These are phyloP conservation scores for Prolemur simus DNA, from an alignment of 2,113 vertebrate species.

Conservation along the genomic window DNA sequence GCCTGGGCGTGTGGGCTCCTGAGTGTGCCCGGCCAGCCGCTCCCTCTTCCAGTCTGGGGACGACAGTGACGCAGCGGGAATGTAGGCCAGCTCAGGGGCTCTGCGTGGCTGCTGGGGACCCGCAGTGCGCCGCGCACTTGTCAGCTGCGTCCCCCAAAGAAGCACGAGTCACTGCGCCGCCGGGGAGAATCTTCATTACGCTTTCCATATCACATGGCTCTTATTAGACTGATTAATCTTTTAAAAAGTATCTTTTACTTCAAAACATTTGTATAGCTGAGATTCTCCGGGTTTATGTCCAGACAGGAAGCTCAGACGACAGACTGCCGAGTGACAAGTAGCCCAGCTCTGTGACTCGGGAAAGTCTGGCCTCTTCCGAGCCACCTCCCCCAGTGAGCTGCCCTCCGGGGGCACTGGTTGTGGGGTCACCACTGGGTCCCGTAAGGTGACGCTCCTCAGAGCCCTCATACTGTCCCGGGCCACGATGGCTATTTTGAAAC, in stretches of 20 bases:
- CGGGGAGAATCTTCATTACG: rapidly evolving
- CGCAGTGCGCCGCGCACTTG: rapidly evolving
- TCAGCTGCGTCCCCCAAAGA: background rate
- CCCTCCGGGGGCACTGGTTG: no score
- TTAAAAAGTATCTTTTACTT: background rate
- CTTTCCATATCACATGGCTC: rapidly evolving
- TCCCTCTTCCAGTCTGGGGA: background rate
- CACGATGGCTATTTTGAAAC: background rate
- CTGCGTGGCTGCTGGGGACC: background rate
- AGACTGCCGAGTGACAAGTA: background rate
- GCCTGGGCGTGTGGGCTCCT: background rate
- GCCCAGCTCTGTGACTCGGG: background rate
- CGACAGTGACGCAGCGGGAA: no score
- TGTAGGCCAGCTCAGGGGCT: background rate
- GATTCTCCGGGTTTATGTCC: background rate
- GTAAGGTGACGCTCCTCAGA: rapidly evolving
- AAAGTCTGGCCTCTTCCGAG: background rate
- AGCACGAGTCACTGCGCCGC: rapidly evolving
- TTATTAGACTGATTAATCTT: rapidly evolving
- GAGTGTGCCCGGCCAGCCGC: background rate
- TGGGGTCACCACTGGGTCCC: rapidly evolving
- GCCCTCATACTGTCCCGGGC: background rate
- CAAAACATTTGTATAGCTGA: background rate
- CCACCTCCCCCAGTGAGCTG: rapidly evolving
- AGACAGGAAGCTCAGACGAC: background rate